Evolutionary conservation across 2,888 invertebrate genomes (phyloP).

Genomic region (Drosophila bunnanda): DNA sequence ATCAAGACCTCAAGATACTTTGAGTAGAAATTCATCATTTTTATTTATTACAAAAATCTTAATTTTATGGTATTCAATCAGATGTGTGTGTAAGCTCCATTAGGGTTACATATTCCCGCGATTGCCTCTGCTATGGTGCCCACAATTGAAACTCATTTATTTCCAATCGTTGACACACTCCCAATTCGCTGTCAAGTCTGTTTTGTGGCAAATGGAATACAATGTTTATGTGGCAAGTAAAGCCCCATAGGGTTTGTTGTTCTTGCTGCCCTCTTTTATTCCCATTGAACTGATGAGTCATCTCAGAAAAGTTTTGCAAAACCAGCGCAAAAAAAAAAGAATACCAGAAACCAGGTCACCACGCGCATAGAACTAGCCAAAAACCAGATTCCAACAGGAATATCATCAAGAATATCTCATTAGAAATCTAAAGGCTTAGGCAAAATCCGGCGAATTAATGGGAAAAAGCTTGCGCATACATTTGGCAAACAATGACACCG

Average conservation of each 20-base stretch:
- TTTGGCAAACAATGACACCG: slow-evolving; percentile 67
- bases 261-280: slow-evolving; percentile 13
- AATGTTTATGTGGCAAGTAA: slow-evolving; percentile 27
- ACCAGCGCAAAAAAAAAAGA: slow-evolving; percentile 50
- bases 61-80: neutral
- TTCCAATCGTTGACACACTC: slow-evolving; percentile 26
- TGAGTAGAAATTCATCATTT: too few relatives aligned
- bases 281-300: slow-evolving; percentile 59
- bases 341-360: slow-evolving; percentile 53
- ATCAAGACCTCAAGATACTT: neutral
- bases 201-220: slow-evolving; percentile 16
- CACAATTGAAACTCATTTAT: slow-evolving; percentile 12
- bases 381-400: slow-evolving; percentile 38
- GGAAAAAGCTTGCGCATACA: slow-evolving; percentile 49
- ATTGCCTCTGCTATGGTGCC: neutral
- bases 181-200: slow-evolving; percentile 14
- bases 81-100: neutral
- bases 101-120: slow-evolving; percentile 1
- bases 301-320: slow-evolving; percentile 49
- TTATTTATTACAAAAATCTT: neutral
- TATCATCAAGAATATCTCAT: slow-evolving; percentile 27
- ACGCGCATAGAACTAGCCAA: slow-evolving; percentile 18
- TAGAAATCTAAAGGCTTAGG: slow-evolving; percentile 3
- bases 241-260: slow-evolving; percentile 5
- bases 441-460: slow-evolving; percentile 23